These are phyloP conservation scores for Ichneumoninae sp. DNA, from an alignment of 2,888 invertebrate species.

Conservation along the genomic window DNA sequence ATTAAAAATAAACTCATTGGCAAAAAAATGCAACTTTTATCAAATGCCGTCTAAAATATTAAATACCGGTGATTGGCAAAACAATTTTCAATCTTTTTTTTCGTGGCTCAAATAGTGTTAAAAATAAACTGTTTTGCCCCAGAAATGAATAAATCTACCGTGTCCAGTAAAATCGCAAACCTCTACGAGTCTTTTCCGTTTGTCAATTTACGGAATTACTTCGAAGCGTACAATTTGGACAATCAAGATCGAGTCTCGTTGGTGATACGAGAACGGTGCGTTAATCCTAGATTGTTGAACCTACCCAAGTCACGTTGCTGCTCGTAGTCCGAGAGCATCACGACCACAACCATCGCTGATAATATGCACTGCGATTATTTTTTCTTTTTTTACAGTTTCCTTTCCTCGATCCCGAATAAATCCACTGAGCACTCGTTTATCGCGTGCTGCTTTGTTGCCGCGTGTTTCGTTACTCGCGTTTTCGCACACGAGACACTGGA, in stretches of 20 bases:
- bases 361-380: slow-evolving; percentile 15
- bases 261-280: neutral
- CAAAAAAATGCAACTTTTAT: too few species aligned
- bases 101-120: too few species aligned
- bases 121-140: too few species aligned
- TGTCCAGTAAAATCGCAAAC: neutral
- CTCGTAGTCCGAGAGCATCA: slow-evolving; percentile 79
- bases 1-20: too few species aligned
- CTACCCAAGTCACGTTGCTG: slow-evolving; percentile 79
- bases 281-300: slow-evolving; percentile 45
- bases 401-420: neutral
- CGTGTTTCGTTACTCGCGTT: neutral
- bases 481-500: neutral
- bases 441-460: neutral
- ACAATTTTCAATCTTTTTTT: too few species aligned
- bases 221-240: slow-evolving; percentile 11
- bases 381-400: neutral
- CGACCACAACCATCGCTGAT: slow-evolving; percentile 79
- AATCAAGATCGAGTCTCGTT: slow-evolving; percentile 11
- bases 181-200: neutral
- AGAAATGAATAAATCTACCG: too few species aligned
- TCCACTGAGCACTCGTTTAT: slow-evolving; percentile 5
- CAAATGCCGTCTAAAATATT: too few species aligned
- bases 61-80: too few species aligned
- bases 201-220: slow-evolving; percentile 14